These are phyloP conservation scores for Magallana nippona DNA, from an alignment of 2,888 invertebrate species.

Conservation along the genomic window DNA sequence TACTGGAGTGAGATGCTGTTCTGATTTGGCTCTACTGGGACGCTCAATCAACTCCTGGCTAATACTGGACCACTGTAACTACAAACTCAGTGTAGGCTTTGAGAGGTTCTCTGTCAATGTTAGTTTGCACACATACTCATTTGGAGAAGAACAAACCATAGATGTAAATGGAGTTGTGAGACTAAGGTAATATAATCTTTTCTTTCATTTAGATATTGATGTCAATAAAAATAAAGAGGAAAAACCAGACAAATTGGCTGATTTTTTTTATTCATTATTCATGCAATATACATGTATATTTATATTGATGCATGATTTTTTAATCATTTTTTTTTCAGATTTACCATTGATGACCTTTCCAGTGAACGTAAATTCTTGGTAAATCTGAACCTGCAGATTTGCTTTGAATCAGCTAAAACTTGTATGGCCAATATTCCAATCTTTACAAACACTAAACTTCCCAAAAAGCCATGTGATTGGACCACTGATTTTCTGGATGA, in stretches of 20 bases:
- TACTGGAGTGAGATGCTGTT: slow-evolving; percentile 55
- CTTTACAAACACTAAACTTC: slow-evolving; percentile 40
- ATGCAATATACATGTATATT: not conserved
- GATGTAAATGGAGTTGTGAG: slow-evolving; percentile 53
- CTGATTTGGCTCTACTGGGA: slow-evolving; percentile 45
- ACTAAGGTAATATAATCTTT: slow-evolving; percentile 52
- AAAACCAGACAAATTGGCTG: too few species aligned
- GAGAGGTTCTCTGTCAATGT: slow-evolving; percentile 50
- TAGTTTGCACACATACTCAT: slow-evolving; percentile 52
- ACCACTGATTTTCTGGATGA: slow-evolving; percentile 48
- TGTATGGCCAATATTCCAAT: slow-evolving; percentile 34
- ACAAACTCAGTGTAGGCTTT: slow-evolving; percentile 51
- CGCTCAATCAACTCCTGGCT: slow-evolving; percentile 51
- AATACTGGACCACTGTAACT: slow-evolving; percentile 51
- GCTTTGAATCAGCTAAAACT: slow-evolving; percentile 43
- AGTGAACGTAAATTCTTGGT: slow-evolving; percentile 46
- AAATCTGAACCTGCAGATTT: slow-evolving; percentile 45
- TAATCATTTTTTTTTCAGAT: slow-evolving; percentile 40
- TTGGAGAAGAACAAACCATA: slow-evolving; percentile 53
- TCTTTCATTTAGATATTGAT: not conserved
- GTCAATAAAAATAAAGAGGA: too few species aligned
- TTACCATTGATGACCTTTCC: slow-evolving; percentile 42
- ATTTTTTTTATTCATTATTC: not conserved
- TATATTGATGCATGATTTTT: not conserved
- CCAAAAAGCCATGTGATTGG: slow-evolving; percentile 44